Evolutionary conservation across 2,113 vertebrate species (phyloP).

Genomic region (pig (Sus scrofa)): DNA sequence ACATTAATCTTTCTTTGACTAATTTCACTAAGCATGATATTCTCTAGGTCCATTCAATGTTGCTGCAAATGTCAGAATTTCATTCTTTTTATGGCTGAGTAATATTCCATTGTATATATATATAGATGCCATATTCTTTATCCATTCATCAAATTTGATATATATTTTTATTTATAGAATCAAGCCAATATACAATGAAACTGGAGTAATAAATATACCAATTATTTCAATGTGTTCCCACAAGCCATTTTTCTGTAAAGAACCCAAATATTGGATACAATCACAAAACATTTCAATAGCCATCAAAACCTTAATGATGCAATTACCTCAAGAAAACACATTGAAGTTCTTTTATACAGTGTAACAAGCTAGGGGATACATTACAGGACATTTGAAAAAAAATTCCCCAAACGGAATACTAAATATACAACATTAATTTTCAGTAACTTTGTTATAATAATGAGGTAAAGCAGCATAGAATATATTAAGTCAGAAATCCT

Average conservation of each 20-base stretch:
- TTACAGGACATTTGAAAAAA: not conserved
- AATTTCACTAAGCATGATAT: not conserved
- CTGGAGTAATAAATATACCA: not conserved
- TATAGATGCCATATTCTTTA: not conserved
- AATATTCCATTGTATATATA: not conserved
- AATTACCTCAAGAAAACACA: not conserved
- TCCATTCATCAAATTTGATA: not conserved
- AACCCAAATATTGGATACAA: conserved; percentile 7
- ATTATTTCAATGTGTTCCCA: conserved; percentile 9
- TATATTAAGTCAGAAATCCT: conserved; percentile 11
- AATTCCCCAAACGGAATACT: conserved; percentile 27
- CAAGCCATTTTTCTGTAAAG: not conserved
- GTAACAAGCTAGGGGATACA: not conserved
- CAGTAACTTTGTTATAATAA: not conserved
- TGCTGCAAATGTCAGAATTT: not conserved
- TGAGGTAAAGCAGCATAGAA: not conserved
- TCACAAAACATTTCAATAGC: conserved; percentile 39
- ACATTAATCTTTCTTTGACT: not conserved
- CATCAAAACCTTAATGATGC: conserved; percentile 18
- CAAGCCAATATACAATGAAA: conserved; percentile 33
- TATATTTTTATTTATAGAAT: conserved; percentile 64
- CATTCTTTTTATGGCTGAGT: not conserved
- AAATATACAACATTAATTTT: conserved; percentile 10
- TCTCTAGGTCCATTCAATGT: not conserved
- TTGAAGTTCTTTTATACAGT: conserved; percentile 1